Conservation (phyloP, 2,888 invertebrate species). For the Alloplasta piceator region DNA sequence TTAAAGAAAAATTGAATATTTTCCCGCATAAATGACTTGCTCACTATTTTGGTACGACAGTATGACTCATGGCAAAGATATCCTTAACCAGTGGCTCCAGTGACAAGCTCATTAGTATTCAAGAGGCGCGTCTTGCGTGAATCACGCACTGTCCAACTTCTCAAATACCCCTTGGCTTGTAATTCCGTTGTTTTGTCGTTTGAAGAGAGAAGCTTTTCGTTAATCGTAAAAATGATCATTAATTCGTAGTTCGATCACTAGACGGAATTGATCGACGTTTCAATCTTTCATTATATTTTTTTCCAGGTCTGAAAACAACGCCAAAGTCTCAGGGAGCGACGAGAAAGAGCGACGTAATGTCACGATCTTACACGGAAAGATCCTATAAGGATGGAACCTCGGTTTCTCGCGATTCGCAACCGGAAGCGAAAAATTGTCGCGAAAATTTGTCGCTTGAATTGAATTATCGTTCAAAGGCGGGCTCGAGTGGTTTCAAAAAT, state of each 20-base stretch:
- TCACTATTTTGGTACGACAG: slow-evolving; percentile 60
- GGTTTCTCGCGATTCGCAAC: slow-evolving; percentile 66
- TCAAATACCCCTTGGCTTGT: slow-evolving; percentile 29
- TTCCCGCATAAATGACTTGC: slow-evolving; percentile 45
- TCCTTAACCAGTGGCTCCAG: slow-evolving; percentile 68
- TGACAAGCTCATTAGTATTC: slow-evolving; percentile 76
- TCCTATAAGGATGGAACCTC: slow-evolving; percentile 68
- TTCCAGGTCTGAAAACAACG: slow-evolving; percentile 71
- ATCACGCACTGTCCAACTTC: slow-evolving; percentile 60
- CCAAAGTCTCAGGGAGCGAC: slow-evolving; percentile 66
- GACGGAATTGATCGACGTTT: too few species aligned
- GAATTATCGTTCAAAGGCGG: slow-evolving; percentile 60
- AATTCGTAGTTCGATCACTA: not conserved
- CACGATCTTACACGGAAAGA: slow-evolving; percentile 66
- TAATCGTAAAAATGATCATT: slow-evolving; percentile 5
- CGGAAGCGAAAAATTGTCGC: slow-evolving; percentile 59
- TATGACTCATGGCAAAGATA: slow-evolving; percentile 78
- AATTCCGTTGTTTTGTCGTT: slow-evolving; percentile 2
- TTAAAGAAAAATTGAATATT: slow-evolving; percentile 10
- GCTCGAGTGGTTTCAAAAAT: slow-evolving; percentile 63
- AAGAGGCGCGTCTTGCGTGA: slow-evolving; percentile 66
- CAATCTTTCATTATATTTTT: slow-evolving; percentile 17
- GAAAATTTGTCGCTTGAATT: slow-evolving; percentile 74
- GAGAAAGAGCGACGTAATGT: slow-evolving; percentile 67
- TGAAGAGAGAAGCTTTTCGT: not conserved